Evolutionary conservation across 2,797 vertebrate genomes (phyloP).

Genomic region (Melanotaenia pygmaea): DNA sequence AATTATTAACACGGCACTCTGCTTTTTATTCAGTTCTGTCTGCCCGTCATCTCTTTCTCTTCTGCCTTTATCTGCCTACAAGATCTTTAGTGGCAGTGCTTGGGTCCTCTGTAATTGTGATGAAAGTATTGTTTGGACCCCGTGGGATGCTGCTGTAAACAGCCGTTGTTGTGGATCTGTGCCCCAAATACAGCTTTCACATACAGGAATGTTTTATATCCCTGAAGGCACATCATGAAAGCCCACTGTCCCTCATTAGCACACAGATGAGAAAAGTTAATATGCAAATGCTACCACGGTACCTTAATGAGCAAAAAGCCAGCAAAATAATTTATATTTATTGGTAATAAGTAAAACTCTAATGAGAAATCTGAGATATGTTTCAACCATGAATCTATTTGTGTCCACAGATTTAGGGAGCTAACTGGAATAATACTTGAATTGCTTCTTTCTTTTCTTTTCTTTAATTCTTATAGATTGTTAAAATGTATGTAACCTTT

Average conservation of each 20-base stretch:
- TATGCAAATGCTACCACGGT: conserved; percentile 4
- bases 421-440: too few species aligned
- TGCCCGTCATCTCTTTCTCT: conserved; percentile 14
- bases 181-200: conserved; percentile 21
- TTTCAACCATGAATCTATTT: too few species aligned
- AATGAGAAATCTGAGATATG: too few species aligned
- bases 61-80: conserved; percentile 11
- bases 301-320: conserved; percentile 20
- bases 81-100: conserved; percentile 21
- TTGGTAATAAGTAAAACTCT: conserved; percentile 3
- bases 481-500: too few species aligned
- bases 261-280: too few species aligned
- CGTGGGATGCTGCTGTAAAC: conserved; percentile 11
- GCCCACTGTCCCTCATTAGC: conserved; percentile 41
- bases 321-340: conserved; percentile 4
- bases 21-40: conserved; percentile 52
- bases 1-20: conserved; percentile 60
- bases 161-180: conserved; percentile 30
- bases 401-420: too few species aligned
- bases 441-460: too few species aligned
- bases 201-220: conserved; percentile 7
- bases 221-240: conserved; percentile 3
- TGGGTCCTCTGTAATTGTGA: conserved; percentile 14
- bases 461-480: too few species aligned
- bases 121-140: conserved; percentile 35